phyloP scores from a whole-genome alignment of 2,113 vertebrate species.

The Protobothrops mucrosquamatus region DNA sequence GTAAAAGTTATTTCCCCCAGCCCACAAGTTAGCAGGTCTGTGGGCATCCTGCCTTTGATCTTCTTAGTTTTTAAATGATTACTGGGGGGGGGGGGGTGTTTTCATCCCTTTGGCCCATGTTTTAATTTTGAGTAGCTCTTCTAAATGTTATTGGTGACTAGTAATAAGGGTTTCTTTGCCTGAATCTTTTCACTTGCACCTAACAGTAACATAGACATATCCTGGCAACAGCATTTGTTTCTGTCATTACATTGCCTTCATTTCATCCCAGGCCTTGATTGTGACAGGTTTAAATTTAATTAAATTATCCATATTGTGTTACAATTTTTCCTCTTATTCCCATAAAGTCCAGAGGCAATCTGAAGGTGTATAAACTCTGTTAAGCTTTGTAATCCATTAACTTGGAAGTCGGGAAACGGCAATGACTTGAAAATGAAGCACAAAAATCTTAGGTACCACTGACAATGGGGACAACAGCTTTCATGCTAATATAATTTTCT shows the following conservation, averaged over 20 bases:
- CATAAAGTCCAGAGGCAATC: not conserved
- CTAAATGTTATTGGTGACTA: not conserved
- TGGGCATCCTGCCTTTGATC: not conserved
- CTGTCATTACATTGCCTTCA: not conserved
- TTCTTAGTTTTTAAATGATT: not conserved
- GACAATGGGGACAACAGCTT: not conserved
- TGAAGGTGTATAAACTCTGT: not conserved
- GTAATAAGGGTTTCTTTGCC: not conserved
- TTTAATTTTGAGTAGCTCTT: not conserved
- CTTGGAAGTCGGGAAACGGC: not conserved
- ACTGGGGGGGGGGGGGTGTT: accelerated
- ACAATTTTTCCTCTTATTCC: not conserved
- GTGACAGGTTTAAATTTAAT: not conserved
- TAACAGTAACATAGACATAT: not conserved
- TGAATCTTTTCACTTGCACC: not conserved
- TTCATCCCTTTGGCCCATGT: not conserved
- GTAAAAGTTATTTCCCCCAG: not conserved
- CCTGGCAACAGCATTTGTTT: not conserved
- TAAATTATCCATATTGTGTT: not conserved
- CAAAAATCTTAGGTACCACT: not conserved
- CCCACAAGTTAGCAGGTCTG: not conserved
- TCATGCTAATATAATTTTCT: not conserved
- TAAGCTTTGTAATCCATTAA: not conserved
- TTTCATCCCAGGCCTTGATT: not conserved
- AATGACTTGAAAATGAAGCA: not conserved